Percentiles rank a stretch among this genome's conserved stretches.
Conservation (phyloP, 2,113 vertebrate genomes). For the Platichthys flesus region DNA sequence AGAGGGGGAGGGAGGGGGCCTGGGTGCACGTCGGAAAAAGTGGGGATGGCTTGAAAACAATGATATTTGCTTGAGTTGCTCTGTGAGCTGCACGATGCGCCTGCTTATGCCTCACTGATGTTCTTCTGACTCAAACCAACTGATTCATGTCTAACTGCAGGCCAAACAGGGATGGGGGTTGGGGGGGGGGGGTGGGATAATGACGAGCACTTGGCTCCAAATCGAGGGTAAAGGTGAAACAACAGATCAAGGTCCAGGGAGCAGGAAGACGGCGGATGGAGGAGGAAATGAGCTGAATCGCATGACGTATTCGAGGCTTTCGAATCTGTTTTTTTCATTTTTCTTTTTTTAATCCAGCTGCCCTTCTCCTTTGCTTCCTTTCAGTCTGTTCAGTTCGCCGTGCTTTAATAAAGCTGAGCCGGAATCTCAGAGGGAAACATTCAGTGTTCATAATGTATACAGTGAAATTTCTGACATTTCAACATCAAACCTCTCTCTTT, state of each 20-base stretch:
- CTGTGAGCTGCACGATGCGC: constrained; percentile 26
- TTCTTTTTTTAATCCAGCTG: not conserved
- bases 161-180: not conserved
- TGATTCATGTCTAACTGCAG: constrained; percentile 57
- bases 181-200: not conserved
- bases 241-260: constrained; percentile 8
- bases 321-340: not conserved
- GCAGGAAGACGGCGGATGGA: not conserved
- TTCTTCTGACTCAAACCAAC: constrained; percentile 43
- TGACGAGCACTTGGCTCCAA: constrained; percentile 31
- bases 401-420: not conserved
- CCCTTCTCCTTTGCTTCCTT: not conserved
- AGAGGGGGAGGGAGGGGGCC: constrained; percentile 8
- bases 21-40: constrained; percentile 17
- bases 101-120: constrained; percentile 20
- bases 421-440: not conserved
- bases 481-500: not conserved
- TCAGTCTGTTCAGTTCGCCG: constrained; percentile 3
- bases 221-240: constrained; percentile 38
- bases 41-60: constrained; percentile 41
- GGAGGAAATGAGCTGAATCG: constrained; percentile 9
- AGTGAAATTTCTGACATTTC: not conserved
- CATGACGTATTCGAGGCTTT: not conserved
- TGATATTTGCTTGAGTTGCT: constrained; percentile 33
- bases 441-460: not conserved